Evolutionary conservation across 2,797 vertebrate species (phyloP).

Genomic region (Apogon talboti): DNA sequence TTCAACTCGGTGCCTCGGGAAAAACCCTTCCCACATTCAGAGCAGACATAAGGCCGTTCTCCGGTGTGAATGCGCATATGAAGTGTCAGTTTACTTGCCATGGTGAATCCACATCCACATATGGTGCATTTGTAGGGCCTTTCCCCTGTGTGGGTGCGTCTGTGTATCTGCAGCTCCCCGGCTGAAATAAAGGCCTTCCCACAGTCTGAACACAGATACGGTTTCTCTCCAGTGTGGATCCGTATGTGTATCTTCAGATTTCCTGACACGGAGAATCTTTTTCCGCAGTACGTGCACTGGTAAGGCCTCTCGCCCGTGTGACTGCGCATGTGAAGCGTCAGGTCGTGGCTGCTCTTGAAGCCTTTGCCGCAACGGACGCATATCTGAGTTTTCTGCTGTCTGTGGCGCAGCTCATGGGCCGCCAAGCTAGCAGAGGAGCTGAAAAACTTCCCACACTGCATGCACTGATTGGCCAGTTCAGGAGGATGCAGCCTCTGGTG

Average conservation of each 20-base stretch:
- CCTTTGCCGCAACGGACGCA: constrained; percentile 58
- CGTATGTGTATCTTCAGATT: constrained; percentile 67
- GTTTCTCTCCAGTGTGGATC: constrained; percentile 41
- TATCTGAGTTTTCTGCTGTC: constrained; percentile 50
- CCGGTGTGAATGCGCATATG: constrained; percentile 68
- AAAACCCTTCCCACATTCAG: constrained; percentile 63
- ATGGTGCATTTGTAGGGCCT: constrained; percentile 62
- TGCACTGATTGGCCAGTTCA: constrained; percentile 45
- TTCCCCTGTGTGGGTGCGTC: constrained; percentile 33
- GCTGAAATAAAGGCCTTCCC: constrained; percentile 64
- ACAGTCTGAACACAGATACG: constrained; percentile 60
- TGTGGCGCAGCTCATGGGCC: constrained; percentile 58
- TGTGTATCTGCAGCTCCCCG: constrained; percentile 68
- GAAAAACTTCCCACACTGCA: constrained; percentile 61
- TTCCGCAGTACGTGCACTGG: constrained; percentile 66
- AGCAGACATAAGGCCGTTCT: constrained; percentile 63
- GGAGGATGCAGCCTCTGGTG: constrained; percentile 60
- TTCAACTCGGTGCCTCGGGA: constrained; percentile 56
- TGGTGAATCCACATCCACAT: constrained; percentile 58
- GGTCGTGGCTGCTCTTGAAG: constrained; percentile 53
- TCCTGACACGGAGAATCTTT: constrained; percentile 56
- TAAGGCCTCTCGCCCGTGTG: constrained; percentile 69
- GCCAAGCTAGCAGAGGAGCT: constrained; percentile 45
- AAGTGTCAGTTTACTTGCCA: constrained; percentile 58
- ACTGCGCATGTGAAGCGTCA: constrained; percentile 63